Evolutionary conservation across 2,888 invertebrate genomes (phyloP).

Genomic region (Acronicta aceris): DNA sequence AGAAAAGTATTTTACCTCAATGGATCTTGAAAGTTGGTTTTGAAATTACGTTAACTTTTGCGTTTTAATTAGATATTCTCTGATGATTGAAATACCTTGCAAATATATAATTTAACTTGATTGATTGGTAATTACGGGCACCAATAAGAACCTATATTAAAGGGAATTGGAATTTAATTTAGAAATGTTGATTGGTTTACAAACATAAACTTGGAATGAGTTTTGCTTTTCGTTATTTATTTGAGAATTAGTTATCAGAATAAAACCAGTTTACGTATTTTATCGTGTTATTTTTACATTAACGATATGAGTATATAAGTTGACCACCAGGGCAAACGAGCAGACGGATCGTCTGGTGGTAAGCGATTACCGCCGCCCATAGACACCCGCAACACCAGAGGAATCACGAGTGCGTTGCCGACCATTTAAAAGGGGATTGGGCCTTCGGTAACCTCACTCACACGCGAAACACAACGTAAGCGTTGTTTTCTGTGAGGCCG

Average conservation of each 20-base stretch:
- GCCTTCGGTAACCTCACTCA: too few relatives aligned
- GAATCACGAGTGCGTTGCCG: too few relatives aligned
- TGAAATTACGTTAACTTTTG: neutral
- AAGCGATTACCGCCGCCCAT: too few relatives aligned
- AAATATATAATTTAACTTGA: neutral
- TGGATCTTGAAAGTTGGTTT: neutral
- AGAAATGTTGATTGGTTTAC: neutral
- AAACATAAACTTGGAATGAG: neutral
- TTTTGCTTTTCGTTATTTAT: neutral
- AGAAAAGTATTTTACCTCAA: conserved; percentile 1
- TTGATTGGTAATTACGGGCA: neutral
- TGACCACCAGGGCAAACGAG: too few relatives aligned
- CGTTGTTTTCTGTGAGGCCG: too few relatives aligned
- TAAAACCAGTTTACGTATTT: too few relatives aligned
- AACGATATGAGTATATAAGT: too few relatives aligned
- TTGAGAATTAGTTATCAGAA: neutral
- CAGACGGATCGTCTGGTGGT: too few relatives aligned
- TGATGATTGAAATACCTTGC: neutral
- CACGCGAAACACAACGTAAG: too few relatives aligned
- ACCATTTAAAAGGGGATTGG: too few relatives aligned
- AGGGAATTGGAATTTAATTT: neutral
- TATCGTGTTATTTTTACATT: too few relatives aligned
- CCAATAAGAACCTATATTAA: neutral
- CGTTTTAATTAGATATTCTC: neutral
- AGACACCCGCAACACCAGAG: too few relatives aligned